Base-by-base conservation (phyloP, 2,888 invertebrate genomes). In the Agrotis ipsilon region DNA sequence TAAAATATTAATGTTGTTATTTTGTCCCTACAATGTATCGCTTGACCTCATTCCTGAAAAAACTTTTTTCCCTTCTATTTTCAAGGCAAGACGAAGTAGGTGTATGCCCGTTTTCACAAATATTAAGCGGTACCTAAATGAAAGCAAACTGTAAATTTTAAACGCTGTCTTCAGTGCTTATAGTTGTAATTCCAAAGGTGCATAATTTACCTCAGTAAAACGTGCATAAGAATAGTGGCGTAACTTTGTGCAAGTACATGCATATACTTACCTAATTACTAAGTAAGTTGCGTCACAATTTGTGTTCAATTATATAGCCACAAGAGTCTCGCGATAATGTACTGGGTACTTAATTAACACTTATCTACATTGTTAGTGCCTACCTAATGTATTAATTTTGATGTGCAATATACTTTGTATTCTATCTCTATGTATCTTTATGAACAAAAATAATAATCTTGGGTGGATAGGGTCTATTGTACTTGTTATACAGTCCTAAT, bases 21-120 rank as follows among this genome's bases (percentile, higher is more conserved):
- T 72, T 64, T 39, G 64, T 45, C 39, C 14, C 52, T 45, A 62
- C 58, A 43, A 11, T 60, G 14, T 49, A 46, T 14, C 18, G 19
- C 60, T 75, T 76, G 69, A 80, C 69, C 76, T 69, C 63, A 80
- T 64, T 77, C 63, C 76, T 45, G 51, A 63, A 68, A 80, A 73
- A 80, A 55, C 21, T 63, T 19, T 18, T n/a, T 52, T n/a, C 11
- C 24, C 13, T 45, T 51, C 45, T 19, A 16, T 59, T 32, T 54
- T 70, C 54, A 70, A 65, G 45, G 45, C 14, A 45, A 45, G 16
- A 45, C 1, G 3, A 45, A 7, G 45, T 7, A 24, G 24, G 2
- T 24, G n/a, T 27, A 27, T n/a, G 18, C 11, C 18, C 24, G 54
- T 27, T 27, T 54, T 54, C 54, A 54, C 27, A 5, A 54, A 54